Percentiles rank a stretch among this genome's conserved stretches.
Evolutionary conservation across 37 sponge, comb jelly and placozoan species (phyloP).

Genomic region (Diacarnus erythraeanus): DNA sequence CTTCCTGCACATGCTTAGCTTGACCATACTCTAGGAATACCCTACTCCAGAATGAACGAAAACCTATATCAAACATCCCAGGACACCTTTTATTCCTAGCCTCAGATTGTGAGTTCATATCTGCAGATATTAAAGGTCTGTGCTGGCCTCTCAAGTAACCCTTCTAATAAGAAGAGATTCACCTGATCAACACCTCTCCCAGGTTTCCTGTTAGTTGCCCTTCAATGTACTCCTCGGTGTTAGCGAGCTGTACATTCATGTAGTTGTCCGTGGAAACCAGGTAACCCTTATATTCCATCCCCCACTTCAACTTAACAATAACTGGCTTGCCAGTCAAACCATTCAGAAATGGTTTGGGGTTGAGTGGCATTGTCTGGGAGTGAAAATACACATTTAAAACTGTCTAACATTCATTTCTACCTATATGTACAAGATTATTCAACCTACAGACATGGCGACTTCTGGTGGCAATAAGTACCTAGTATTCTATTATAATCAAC

Average conservation of each 20-base stretch:
- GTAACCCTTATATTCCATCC: constrained; percentile 99
- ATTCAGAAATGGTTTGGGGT: constrained; percentile 98
- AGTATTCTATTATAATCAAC: background rate
- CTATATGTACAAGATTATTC: no score
- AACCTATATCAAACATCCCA: no score
- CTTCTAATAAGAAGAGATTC: no score
- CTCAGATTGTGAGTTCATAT: no score
- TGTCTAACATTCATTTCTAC: background rate
- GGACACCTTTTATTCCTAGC: no score
- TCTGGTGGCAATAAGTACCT: background rate
- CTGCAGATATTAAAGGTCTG: no score
- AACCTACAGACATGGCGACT: constrained; percentile 23
- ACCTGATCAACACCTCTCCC: constrained; percentile 98
- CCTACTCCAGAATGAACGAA: no score
- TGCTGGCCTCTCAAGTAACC: no score
- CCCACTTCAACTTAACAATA: constrained; percentile 98
- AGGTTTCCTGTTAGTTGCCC: constrained; percentile 88
- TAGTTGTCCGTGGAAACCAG: constrained; percentile 95
- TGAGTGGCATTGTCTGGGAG: constrained; percentile 86
- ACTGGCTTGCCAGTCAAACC: constrained; percentile 97
- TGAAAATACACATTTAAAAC: background rate
- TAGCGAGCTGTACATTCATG: constrained; percentile 98
- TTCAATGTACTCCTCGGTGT: constrained; percentile 96
- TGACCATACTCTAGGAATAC: no score
- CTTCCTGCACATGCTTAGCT: no score